Base-by-base conservation (phyloP, 2,113 vertebrate genomes). In the Loxodonta africana region DNA sequence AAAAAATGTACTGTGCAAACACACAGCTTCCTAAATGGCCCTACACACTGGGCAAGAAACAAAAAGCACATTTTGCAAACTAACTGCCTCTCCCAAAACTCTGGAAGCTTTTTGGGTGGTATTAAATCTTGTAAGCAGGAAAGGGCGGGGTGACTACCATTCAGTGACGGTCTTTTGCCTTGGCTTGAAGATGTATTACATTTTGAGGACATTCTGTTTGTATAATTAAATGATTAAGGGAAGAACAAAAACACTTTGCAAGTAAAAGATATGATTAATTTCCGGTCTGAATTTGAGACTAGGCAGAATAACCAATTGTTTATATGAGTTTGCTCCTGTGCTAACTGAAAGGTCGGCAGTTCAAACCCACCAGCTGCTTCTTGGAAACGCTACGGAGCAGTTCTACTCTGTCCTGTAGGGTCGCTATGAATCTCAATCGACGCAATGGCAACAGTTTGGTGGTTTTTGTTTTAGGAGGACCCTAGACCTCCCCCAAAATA, bases 61-160 rank as follows among this genome's bases (percentile, higher is more conserved):
- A 94, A 81, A 97, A 96, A 90, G 76, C 71, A 41, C 84, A 92
- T 95, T 97, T 95, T 97, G 71, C 71, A 84, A 96, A 94, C 74
- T 95, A 74, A 94, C 63, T 18, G 67, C 84, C 82, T 95, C 84
- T 97, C 84, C 80, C 83, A 15, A 93, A 93, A 92, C 81, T 57
- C 37, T 81, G 53, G 11, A 15, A 46, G 44, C 7, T 71, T 83
- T 98, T 21, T 30, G 69, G 91, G 46, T 74, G 33, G 57, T 20
- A 60, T 28, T 91, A 88, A 82, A 89, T 65, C 21, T 73, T 9
- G 0, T 78, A 80, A 67, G 63, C 74, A 83, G 74, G 15, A 63
- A 26, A 88, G 25, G 6, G 91, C 90, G 33, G 94, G 33, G 28
- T 60, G 25, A 44, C 83, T 82, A 33, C 23, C 12, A 78, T 21